A percentile compares a stretch with the other conserved stretches of the same genome.
Evolutionary conservation across 2,113 vertebrate species (phyloP).

Genomic region (Oxyruncus cristatus): DNA sequence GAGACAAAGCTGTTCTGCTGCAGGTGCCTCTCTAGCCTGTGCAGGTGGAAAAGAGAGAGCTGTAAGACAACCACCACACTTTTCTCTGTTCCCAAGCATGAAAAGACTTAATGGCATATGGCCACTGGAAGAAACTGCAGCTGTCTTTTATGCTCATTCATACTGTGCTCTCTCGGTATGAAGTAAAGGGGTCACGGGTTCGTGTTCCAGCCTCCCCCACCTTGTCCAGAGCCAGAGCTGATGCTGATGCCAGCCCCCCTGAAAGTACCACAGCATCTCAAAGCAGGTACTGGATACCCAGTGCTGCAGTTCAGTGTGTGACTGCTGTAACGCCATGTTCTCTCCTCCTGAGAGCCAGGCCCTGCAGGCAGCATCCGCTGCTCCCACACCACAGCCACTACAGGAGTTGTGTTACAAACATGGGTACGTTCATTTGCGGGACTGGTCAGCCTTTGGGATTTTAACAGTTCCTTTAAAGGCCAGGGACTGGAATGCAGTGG

Average conservation of each 20-base stretch:
- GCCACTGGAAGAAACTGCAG: neutral
- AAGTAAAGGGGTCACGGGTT: neutral
- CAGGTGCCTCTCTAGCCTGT: neutral
- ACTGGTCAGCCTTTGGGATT: neutral
- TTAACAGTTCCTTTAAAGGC: neutral
- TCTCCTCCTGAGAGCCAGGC: fast-evolving
- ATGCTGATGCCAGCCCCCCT: neutral
- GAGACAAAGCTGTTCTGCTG: neutral
- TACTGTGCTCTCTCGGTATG: neutral
- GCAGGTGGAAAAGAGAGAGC: neutral
- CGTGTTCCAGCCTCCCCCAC: neutral
- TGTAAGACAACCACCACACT: neutral
- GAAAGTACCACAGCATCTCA: neutral
- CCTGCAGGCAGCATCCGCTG: neutral
- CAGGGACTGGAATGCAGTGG: neutral
- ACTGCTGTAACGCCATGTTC: fast-evolving
- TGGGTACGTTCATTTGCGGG: fast-evolving
- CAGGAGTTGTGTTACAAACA: fast-evolving
- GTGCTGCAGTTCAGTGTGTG: fast-evolving
- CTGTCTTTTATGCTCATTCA: neutral
- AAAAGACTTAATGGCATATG: neutral
- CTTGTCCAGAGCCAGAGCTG: neutral
- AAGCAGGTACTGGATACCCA: neutral
- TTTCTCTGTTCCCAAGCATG: neutral
- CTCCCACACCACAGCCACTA: neutral